Evolutionary conservation across 2,797 vertebrate genomes (phyloP).

Genomic region (Silurus lanzhouensis): DNA sequence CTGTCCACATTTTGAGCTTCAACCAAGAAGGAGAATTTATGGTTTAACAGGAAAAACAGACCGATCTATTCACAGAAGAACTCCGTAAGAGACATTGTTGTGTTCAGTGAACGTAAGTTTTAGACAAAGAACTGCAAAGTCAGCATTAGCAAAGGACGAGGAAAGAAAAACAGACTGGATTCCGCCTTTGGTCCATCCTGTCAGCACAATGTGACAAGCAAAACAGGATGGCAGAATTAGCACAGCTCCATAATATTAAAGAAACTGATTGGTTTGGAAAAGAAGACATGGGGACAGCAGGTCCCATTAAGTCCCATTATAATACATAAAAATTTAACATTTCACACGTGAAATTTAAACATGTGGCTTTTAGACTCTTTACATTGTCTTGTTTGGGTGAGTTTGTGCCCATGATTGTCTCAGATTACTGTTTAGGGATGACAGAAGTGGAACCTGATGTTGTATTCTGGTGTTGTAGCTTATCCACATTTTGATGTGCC

Average conservation of each 20-base stretch:
- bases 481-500: too few species aligned
- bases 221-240: conserved; percentile 3
- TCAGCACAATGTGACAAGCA: conserved; percentile 9
- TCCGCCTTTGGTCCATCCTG: conserved; percentile 16
- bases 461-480: too few species aligned
- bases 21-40: not conserved
- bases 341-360: not conserved
- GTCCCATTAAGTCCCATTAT: not conserved
- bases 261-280: not conserved
- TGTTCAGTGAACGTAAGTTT: not conserved
- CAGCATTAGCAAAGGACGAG: not conserved
- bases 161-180: not conserved
- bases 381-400: not conserved
- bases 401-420: too few species aligned
- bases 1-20: not conserved
- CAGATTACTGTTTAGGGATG: too few species aligned
- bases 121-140: not conserved
- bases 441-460: too few species aligned
- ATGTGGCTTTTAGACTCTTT: not conserved
- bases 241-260: not conserved
- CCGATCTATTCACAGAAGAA: not conserved
- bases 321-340: too few species aligned
- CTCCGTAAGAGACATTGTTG: not conserved
- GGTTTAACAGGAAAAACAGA: not conserved
- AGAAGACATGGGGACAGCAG: too few species aligned